Base-by-base conservation (phyloP, 2,113 vertebrate species). In the Zapornia atra region DNA sequence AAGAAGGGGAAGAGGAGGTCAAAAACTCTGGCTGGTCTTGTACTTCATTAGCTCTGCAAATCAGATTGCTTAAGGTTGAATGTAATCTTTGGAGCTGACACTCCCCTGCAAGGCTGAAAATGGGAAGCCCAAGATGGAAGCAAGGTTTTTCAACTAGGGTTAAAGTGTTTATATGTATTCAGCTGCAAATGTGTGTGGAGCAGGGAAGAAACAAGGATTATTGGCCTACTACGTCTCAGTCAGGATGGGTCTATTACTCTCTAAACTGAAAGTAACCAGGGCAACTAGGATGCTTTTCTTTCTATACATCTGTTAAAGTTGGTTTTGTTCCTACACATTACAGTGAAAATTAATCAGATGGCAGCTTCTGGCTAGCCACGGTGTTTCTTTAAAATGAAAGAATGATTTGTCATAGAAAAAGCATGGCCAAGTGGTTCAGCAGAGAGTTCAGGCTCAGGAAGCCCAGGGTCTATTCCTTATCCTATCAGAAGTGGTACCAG, bases 1-100 rank as follows among this genome's bases (percentile, higher is more conserved):
- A 89, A 66, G 50, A 85, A 94, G 91, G 77, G 80, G 69, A 96
- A 94, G 48, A 1, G 0, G 80, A 86, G 95, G 90, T 84, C 94
- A 95, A 26, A 83, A 82, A 72, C 44, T 80, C 82, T 63, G 77
- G 48, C 73, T 1, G 1, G 48, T 70, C 33, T 65, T 54, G 17
- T 63, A 36, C 60, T 88, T 94, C 36, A 42, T 65, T 54, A 87
- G 73, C 65, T 95, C 77, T 1, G 5, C 50, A 82, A 72, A 65
- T 75, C 57, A 51, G 59, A 91, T 33, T 29, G 78, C 86, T 92
- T 71, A 65, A 89, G 69, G 64, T 80, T 86, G 78, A 86, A 84
- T 42, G 82, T 1, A 2, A 14, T 92, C 92, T 94, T 42, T 88
- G 57, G 77, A 81, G 85, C 54, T 76, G 44, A 84, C 15, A 3